Evolutionary conservation across 2,888 invertebrate species (phyloP).

Genomic region (Platycheirus rosarum): DNA sequence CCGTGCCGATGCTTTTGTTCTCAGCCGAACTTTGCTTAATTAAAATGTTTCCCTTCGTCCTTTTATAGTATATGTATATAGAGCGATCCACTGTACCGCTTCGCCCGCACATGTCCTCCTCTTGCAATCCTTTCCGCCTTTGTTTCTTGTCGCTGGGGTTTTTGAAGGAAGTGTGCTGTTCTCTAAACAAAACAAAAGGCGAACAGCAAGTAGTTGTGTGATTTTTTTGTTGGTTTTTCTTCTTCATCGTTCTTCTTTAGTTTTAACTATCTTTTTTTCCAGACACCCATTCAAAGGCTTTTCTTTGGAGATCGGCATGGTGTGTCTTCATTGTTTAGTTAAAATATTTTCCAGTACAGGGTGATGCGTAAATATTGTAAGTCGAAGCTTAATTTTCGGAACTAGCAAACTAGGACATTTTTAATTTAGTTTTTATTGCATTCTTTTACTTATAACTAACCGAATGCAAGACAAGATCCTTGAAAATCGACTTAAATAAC

Average conservation of each 20-base stretch:
- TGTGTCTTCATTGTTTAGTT: not conserved
- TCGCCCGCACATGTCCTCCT: slow-evolving; percentile 3
- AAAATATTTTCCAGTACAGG: not conserved
- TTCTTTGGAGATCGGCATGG: not conserved
- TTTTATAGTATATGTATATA: no score
- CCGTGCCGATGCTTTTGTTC: slow-evolving; percentile 50
- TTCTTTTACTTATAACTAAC: no score
- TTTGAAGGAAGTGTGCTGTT: slow-evolving; percentile 61
- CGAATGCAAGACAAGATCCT: no score
- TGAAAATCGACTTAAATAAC: no score
- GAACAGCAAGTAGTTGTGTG: slow-evolving; percentile 33
- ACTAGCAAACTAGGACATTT: no score
- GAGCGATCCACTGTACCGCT: not conserved
- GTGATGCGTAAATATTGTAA: not conserved
- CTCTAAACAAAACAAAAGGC: slow-evolving; percentile 60
- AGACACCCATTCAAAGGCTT: slow-evolving; percentile 42
- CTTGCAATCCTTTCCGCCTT: slow-evolving; percentile 28
- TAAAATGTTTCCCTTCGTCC: slow-evolving; percentile 62
- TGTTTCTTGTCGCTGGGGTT: slow-evolving; percentile 50
- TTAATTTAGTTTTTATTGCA: no score
- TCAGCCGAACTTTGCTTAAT: slow-evolving; percentile 71
- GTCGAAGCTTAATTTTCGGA: no score
- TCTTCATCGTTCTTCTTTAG: slow-evolving; percentile 9
- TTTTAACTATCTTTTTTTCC: slow-evolving; percentile 33
- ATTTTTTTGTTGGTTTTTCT: slow-evolving; percentile 16